Evolutionary conservation across 2,888 invertebrate genomes (phyloP).

Genomic region (Parnassius mnemosyne): DNA sequence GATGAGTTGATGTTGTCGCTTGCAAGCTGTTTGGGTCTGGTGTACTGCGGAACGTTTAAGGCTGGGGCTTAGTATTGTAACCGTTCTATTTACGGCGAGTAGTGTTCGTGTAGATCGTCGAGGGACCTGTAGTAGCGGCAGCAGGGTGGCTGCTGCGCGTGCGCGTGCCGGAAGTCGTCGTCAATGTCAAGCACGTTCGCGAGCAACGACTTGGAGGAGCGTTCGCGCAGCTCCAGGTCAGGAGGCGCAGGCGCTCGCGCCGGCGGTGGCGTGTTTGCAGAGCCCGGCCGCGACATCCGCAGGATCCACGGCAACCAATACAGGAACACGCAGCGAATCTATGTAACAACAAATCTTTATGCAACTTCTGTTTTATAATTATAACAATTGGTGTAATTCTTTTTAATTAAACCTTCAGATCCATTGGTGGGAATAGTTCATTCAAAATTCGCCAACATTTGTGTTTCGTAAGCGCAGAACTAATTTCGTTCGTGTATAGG

Average conservation of each 20-base stretch:
- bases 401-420: too few relatives aligned
- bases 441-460: too few relatives aligned
- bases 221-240: slow-evolving; percentile 93
- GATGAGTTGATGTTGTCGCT: slow-evolving; percentile 39
- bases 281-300: slow-evolving; percentile 91
- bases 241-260: slow-evolving; percentile 88
- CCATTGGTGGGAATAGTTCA: too few relatives aligned
- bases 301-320: slow-evolving; percentile 98
- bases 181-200: slow-evolving; percentile 98
- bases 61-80: slow-evolving; percentile 75
- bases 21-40: slow-evolving; percentile 69
- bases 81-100: slow-evolving; percentile 81
- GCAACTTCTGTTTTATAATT: neutral
- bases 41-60: slow-evolving; percentile 74
- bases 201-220: slow-evolving; percentile 95
- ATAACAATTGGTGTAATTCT: too few relatives aligned
- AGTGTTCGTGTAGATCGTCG: slow-evolving; percentile 81
- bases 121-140: slow-evolving; percentile 89
- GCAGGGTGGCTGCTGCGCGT: slow-evolving; percentile 86
- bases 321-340: slow-evolving; percentile 95
- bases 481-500: too few relatives aligned
- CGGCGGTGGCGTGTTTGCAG: slow-evolving; percentile 81
- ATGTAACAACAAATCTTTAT: slow-evolving; percentile 33
- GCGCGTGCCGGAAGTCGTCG: slow-evolving; percentile 94
- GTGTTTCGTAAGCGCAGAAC: too few relatives aligned